Conservation (phyloP, 2,113 vertebrate genomes). For the Pelecanus crispus region DNA sequence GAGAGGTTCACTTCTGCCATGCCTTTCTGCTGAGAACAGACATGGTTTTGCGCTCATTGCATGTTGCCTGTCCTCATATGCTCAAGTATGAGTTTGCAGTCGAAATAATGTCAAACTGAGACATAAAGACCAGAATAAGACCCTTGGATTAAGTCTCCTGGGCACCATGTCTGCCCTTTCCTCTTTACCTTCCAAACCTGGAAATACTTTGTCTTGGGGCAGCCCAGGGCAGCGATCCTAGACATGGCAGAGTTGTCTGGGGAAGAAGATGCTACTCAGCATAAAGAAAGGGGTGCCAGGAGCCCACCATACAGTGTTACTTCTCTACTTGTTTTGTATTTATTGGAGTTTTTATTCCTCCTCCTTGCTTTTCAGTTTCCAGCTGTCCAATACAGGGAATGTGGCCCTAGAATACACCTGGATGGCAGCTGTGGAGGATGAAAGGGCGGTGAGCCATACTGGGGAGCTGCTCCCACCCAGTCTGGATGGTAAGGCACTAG, state of each 20-base stretch:
- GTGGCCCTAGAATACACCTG: slow-evolving; percentile 81
- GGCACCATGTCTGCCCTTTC: neutral
- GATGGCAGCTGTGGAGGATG: slow-evolving; percentile 55
- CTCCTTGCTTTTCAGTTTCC: slow-evolving; percentile 43
- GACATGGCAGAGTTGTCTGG: neutral
- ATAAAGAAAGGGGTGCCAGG: neutral
- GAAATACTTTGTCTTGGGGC: neutral
- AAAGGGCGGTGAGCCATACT: neutral
- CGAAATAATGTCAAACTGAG: neutral
- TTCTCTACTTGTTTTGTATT: neutral
- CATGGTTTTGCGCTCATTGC: neutral
- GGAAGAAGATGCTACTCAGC: neutral
- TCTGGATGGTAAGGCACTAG: neutral
- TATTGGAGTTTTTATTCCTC: neutral
- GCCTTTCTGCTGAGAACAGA: neutral
- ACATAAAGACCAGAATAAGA: neutral
- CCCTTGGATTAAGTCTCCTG: neutral
- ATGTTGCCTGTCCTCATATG: neutral
- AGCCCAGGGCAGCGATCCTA: neutral
- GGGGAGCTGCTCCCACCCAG: neutral
- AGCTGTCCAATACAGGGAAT: slow-evolving; percentile 73
- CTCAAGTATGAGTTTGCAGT: neutral
- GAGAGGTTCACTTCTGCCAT: neutral
- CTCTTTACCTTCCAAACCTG: neutral
- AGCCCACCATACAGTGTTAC: neutral